Conservation (phyloP, 2,888 invertebrate species). For the Linnaemya vulpina region DNA sequence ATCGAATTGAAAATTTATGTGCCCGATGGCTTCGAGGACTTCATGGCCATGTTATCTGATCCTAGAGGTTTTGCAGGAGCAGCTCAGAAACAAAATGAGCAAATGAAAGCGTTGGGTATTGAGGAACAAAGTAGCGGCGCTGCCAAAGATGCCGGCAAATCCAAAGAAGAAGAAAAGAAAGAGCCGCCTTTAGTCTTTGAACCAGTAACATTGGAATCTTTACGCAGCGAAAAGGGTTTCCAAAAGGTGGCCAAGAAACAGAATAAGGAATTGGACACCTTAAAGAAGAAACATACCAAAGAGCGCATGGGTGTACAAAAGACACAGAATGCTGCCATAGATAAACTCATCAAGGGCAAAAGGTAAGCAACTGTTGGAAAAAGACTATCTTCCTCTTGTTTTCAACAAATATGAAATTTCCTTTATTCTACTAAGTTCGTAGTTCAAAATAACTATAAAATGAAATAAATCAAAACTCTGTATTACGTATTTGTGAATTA, state of each 20-base stretch:
- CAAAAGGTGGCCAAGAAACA: constrained; percentile 97
- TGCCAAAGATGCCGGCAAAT: constrained; percentile 86
- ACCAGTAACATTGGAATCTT: constrained; percentile 93
- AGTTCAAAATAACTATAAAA: too few species aligned
- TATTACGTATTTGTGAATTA: too few species aligned
- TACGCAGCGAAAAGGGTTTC: constrained; percentile 95
- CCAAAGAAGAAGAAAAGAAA: constrained; percentile 90
- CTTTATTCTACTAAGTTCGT: too few species aligned
- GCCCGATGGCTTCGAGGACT: constrained; percentile 99
- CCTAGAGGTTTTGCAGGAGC: constrained; percentile 95
- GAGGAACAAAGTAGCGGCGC: constrained; percentile 89
- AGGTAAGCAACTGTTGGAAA: constrained; percentile 86
- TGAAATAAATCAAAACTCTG: too few species aligned
- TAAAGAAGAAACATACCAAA: constrained; percentile 96
- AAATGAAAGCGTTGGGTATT: constrained; percentile 98
- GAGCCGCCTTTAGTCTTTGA: constrained; percentile 92
- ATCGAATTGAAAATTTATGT: constrained; percentile 99
- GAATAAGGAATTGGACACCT: constrained; percentile 95
- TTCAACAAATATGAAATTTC: neutral
- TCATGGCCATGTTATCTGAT: constrained; percentile 98
- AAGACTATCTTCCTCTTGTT: neutral
- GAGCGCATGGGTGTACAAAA: constrained; percentile 96
- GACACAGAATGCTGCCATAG: constrained; percentile 94
- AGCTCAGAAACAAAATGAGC: constrained; percentile 93
- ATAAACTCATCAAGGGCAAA: constrained; percentile 96